Conservation (phyloP, 2,797 vertebrate species). For the Hephaestus fuliginosus region DNA sequence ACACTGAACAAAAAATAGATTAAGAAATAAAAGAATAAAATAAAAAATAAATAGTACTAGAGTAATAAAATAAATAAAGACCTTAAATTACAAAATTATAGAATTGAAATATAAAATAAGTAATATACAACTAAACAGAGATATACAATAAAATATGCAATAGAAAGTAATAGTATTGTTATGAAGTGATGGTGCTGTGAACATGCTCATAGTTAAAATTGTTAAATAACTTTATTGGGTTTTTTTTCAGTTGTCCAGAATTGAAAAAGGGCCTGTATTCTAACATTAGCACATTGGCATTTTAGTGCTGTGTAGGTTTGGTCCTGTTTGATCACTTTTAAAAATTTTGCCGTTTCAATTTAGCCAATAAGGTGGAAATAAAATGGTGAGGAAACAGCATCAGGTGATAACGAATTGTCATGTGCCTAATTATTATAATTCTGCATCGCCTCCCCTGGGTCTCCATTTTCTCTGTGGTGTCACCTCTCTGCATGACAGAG, state of each 20-base stretch:
- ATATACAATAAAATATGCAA: too few species aligned
- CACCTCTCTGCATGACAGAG: slow-evolving; percentile 37
- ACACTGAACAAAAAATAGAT: too few species aligned
- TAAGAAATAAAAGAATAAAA: too few species aligned
- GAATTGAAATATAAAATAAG: too few species aligned
- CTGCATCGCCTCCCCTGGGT: not conserved
- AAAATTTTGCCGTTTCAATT: not conserved
- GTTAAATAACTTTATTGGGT: too few species aligned
- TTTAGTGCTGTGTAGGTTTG: not conserved
- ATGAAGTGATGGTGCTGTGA: too few species aligned
- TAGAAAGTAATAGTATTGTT: too few species aligned
- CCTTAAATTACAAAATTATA: too few species aligned
- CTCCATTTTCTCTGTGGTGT: slow-evolving; percentile 58
- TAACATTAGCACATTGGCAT: not conserved
- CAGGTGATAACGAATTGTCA: not conserved
- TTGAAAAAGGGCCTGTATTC: not conserved
- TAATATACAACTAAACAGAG: too few species aligned
- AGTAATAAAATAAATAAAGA: too few species aligned
- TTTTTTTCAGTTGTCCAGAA: not conserved
- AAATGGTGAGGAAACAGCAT: not conserved
- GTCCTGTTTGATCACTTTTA: not conserved
- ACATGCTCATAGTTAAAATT: too few species aligned
- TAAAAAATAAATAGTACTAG: not conserved
- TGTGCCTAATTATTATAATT: not conserved
- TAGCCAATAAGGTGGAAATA: not conserved